Conservation (phyloP, 2,113 vertebrate species). For the Anthoscopus minutus region DNA sequence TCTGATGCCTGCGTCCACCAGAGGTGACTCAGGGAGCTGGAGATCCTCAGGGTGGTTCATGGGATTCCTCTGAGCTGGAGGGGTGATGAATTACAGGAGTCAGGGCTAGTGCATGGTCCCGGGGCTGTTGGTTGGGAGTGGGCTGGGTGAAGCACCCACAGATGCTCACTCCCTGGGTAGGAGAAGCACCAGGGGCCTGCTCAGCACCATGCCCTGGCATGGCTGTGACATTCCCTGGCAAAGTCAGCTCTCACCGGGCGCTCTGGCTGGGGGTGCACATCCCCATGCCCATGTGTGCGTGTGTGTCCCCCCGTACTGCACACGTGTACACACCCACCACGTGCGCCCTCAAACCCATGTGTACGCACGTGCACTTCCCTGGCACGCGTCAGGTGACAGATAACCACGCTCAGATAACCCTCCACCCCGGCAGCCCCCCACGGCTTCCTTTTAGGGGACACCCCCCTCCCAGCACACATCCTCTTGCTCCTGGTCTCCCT, state of each 20-base stretch:
- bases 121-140: too few relatives aligned
- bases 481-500: not conserved
- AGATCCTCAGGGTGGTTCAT: rapidly evolving
- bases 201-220: not conserved
- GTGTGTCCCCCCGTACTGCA: rapidly evolving
- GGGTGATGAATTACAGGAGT: not conserved
- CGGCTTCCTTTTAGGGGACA: not conserved
- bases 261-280: not conserved
- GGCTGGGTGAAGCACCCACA: not conserved
- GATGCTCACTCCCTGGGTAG: not conserved
- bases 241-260: not conserved
- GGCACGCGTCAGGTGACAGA: rapidly evolving
- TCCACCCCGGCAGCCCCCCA: rapidly evolving
- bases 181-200: not conserved
- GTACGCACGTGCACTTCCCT: rapidly evolving
- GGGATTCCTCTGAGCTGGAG: not conserved
- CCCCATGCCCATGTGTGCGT: rapidly evolving
- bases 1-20: not conserved
- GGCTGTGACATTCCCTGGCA: not conserved
- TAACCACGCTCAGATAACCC: not conserved
- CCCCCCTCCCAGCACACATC: not conserved
- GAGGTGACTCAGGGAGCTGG: rapidly evolving
- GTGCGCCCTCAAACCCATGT: not conserved
- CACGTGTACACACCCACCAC: rapidly evolving
- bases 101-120: not conserved